Base-by-base conservation (phyloP, 2,113 vertebrate species). In the Gobius niger region DNA sequence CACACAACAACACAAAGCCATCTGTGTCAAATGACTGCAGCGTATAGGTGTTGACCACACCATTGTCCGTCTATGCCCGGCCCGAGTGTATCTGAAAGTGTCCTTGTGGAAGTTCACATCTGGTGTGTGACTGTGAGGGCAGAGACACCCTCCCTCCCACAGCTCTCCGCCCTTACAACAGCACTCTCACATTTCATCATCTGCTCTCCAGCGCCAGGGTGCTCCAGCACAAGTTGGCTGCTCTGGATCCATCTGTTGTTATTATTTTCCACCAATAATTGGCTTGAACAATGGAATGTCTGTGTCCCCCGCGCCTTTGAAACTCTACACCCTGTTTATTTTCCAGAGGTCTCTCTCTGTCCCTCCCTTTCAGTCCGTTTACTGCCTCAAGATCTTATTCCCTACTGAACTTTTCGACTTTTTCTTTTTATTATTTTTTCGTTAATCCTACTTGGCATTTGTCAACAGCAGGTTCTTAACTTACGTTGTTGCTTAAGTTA, bases 221-320 rank as follows among this genome's bases (percentile, higher is more conserved):
- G 90, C 93, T 94, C 92, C 92, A 90, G 73, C 95, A 94, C 94
- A 95, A 96, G 94, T 96, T 93, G 96, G 94, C 95, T 92, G 93
- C 92, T 96, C 94, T 95, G 91, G 94, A 95, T 95, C 96, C 96
- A 98, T 98, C 96, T 99, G 96, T 95, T 98, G 96, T 99, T 99
- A 96, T 98, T 98, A 97, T 97, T 98, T 98, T 96, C 94, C 91
- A 93, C 95, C 96, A 95, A 98, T 98, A 98, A 98, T 98, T 99
- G 96, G 96, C 94, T 93, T 90, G 93, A 96, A 98, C 97, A 98
- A 97, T 96, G 96, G 95, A 95, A 98, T 98, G 96, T 94, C 94
- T 97, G 94, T 96, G 92, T 94, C 95, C 95, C 93, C 93, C 76
- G 63, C 89, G 94, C 92, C 96, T 98, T 98, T 98, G 96, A 97